A percentile compares a stretch with the other conserved stretches of the same genome.
Conservation (phyloP, 2,888 invertebrate genomes). For the Phyllotreta cruciferae region DNA sequence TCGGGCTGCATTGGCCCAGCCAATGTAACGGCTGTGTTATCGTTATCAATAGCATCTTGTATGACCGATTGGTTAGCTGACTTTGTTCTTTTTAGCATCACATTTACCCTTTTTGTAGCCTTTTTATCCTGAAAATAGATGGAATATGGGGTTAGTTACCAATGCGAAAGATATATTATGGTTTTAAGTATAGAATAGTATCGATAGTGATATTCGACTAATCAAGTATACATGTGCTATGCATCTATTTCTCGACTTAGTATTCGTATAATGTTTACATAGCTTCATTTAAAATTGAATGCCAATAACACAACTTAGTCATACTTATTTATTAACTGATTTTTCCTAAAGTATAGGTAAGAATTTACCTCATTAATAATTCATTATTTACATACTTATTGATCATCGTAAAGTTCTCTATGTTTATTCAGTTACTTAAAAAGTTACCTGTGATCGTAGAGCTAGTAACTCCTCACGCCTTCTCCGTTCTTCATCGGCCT, state of each 20-base stretch:
- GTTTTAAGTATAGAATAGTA: too few relatives aligned
- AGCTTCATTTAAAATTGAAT: not conserved
- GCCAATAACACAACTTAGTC: too few relatives aligned
- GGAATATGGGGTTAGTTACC: too few relatives aligned
- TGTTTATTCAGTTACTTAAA: not conserved
- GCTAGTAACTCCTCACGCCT: constrained; percentile 72
- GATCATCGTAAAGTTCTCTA: too few relatives aligned
- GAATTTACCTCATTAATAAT: too few relatives aligned
- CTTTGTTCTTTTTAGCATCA: constrained; percentile 81
- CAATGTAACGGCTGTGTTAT: constrained; percentile 77
- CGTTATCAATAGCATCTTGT: constrained; percentile 79
- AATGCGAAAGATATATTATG: too few relatives aligned
- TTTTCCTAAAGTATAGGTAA: too few relatives aligned
- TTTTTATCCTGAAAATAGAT: constrained; percentile 55
- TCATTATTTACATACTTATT: too few relatives aligned
- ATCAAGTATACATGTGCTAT: too few relatives aligned
- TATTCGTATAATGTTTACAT: constrained; percentile 7
- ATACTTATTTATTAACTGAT: not conserved
- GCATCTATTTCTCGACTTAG: too few relatives aligned
- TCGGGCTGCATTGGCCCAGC: constrained; percentile 82
- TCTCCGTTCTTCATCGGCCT: constrained; percentile 67
- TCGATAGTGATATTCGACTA: too few relatives aligned
- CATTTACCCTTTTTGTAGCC: constrained; percentile 58
- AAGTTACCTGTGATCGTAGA: constrained; percentile 61
- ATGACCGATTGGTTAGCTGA: constrained; percentile 88